Evolutionary conservation across 2,113 vertebrate genomes (phyloP), one percentile per base, ranked within the genome.

Genomic region (Rhineura floridana): DNA sequence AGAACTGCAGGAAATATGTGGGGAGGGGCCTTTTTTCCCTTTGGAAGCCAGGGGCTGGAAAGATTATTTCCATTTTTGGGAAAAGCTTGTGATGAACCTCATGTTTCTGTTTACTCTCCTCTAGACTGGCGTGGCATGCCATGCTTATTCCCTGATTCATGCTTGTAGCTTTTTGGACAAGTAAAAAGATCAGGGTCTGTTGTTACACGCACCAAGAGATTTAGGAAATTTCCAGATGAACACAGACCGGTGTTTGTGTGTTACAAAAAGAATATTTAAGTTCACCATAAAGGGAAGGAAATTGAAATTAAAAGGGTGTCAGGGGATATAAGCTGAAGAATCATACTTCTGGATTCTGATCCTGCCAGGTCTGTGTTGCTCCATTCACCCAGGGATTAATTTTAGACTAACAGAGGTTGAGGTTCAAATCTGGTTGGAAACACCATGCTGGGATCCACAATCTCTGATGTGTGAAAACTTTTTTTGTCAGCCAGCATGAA

Each of bases 11-110:
- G 36, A 17, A 67, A 48, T 46, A 36, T 69, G 55, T 36, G 30
- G 80, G 88, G 80, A 90, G 89, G 80, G 89, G 84, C 84, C 73
- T 69, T 39, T 86, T 50, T 23, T 8, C 39, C 72, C 73, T 25
- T 39, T 7, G 21, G 44, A 67, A 90, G 59, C 46, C 70, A 82
- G 70, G 72, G 73, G 12, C 48, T 39, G 80, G 48, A 17, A 77
- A 55, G 62, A 48, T 70, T 86, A 86, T 82, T 90, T 90, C 84
- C 84, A 90, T 90, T 86, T 90, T 90, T 90, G 89, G 84, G 62
- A 42, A 88, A 90, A 90, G 79, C 21, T 25, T 69, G 63, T 6
- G 84, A 67, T 28, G 80, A 5, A 70, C 62, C 48, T 83, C 59
- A 12, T 78, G 79, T 70, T 59, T 82, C 70, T 86, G 44, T 90